Conservation (phyloP, 2,888 invertebrate genomes). For the Ophraella communa region DNA sequence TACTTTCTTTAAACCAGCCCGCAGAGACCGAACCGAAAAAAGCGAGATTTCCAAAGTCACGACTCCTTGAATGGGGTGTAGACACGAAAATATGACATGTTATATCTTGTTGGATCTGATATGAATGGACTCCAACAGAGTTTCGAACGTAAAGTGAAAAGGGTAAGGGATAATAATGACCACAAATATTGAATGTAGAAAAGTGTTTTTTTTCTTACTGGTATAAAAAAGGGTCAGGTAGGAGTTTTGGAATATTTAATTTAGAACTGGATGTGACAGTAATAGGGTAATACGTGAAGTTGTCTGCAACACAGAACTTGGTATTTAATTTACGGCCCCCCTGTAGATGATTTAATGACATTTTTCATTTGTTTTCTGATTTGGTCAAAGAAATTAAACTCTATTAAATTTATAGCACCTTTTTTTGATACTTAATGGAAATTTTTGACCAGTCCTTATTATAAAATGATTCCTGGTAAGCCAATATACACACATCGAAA, state of each 20-base stretch:
- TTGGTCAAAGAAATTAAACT: no score
- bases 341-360: no score
- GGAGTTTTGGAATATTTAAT: not conserved
- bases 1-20: slow-evolving; percentile 11
- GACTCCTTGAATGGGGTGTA: slow-evolving; percentile 25
- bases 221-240: slow-evolving; percentile 18
- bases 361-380: no score
- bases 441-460: no score
- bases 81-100: slow-evolving; percentile 23
- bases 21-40: slow-evolving; percentile 19
- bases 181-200: slow-evolving; percentile 25
- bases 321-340: no score
- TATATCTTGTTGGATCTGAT: slow-evolving; percentile 22
- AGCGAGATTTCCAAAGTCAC: slow-evolving; percentile 19
- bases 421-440: no score
- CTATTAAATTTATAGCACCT: no score
- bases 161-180: slow-evolving; percentile 19
- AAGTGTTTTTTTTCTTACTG: slow-evolving; percentile 13
- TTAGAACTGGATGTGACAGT: not conserved
- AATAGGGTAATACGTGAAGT: not conserved
- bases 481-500: no score
- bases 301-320: not conserved
- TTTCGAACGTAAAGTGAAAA: slow-evolving; percentile 17
- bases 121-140: slow-evolving; percentile 15
- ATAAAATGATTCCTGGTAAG: no score